Evolutionary conservation across 2,113 vertebrate species (phyloP).

Genomic region (Echinops telfairi): DNA sequence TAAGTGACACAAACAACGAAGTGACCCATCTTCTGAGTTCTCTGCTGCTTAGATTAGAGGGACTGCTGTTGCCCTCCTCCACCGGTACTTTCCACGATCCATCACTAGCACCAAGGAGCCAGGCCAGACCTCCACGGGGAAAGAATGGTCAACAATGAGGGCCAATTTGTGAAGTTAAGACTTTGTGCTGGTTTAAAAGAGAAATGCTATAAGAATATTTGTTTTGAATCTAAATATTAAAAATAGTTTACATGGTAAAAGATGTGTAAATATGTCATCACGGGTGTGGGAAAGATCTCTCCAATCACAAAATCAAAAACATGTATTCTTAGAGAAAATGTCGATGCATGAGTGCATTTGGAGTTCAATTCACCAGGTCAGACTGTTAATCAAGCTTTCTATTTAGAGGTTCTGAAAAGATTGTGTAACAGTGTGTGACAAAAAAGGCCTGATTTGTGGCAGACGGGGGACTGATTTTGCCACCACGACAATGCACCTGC

Average conservation of each 20-base stretch:
- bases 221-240: constrained; percentile 32
- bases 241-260: constrained; percentile 26
- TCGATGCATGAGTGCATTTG: no score
- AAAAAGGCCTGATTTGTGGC: no score
- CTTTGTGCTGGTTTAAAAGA: background rate
- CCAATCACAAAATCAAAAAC: background rate
- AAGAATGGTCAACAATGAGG: background rate
- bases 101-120: background rate
- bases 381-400: no score
- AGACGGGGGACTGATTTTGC: no score
- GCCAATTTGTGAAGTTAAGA: background rate
- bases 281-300: background rate
- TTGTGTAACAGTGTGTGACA: no score
- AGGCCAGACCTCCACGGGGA: background rate
- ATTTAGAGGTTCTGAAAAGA: no score
- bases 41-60: background rate
- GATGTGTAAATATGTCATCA: background rate
- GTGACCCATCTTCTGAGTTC: constrained; percentile 24
- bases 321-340: background rate
- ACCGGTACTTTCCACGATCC: background rate
- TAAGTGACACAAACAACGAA: background rate
- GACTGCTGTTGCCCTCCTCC: background rate
- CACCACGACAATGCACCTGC: no score
- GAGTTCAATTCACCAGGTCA: no score
- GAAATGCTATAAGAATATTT: constrained; percentile 2